A percentile compares a stretch with the other conserved stretches of the same genome.
phyloP scores from a whole-genome alignment of 2,113 vertebrate genomes.

The Ictidomys tridecemlineatus region DNA sequence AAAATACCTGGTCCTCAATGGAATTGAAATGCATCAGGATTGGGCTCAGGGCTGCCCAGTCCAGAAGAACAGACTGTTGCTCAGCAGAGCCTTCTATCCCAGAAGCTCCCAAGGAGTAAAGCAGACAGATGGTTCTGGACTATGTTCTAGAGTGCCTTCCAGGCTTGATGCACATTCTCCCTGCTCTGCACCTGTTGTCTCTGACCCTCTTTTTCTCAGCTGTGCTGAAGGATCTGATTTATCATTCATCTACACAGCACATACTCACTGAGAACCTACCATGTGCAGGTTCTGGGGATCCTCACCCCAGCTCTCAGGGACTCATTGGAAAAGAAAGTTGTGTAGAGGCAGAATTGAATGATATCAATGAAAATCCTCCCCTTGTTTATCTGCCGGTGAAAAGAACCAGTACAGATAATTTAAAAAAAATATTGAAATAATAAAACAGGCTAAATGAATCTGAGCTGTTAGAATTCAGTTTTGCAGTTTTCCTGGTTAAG shows the following conservation, averaged over 20 bases:
- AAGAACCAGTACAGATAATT: neutral
- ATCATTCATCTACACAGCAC: neutral
- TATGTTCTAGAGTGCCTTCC: neutral
- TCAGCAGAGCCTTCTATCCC: constrained; percentile 13
- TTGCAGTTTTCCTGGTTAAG: neutral
- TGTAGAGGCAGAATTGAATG: neutral
- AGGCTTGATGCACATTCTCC: neutral
- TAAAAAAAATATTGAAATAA: neutral
- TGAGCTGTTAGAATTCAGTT: neutral
- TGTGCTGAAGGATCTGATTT: neutral
- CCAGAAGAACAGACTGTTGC: neutral
- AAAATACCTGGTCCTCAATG: neutral
- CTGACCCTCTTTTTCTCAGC: neutral
- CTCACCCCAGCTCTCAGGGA: neutral
- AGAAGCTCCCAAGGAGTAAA: neutral
- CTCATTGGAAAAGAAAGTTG: neutral
- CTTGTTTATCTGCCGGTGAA: neutral
- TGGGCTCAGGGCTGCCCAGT: neutral
- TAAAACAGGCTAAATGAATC: neutral
- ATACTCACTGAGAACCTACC: neutral
- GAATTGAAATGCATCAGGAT: neutral
- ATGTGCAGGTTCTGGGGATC: neutral
- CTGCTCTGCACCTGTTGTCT: neutral
- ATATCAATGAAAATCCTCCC: neutral
- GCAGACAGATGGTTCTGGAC: constrained; percentile 14